Evolutionary conservation across 2,888 invertebrate genomes (phyloP).

Genomic region (Drosophila ustulata): DNA sequence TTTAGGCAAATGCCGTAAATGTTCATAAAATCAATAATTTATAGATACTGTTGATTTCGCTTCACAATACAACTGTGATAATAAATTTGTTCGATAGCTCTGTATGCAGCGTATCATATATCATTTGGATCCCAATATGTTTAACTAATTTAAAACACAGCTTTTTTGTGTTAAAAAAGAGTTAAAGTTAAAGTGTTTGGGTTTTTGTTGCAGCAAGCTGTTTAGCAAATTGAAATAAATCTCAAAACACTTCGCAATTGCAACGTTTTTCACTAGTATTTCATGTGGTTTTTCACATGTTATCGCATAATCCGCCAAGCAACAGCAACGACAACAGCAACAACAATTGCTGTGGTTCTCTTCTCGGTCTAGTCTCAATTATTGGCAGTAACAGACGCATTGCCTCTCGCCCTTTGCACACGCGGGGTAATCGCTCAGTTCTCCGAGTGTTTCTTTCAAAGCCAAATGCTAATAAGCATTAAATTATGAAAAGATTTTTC

Average conservation of each 20-base stretch:
- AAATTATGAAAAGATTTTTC: slow-evolving; percentile 75
- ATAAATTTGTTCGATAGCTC: too few relatives aligned
- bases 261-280: slow-evolving; percentile 1
- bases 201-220: background rate
- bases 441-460: slow-evolving; percentile 2
- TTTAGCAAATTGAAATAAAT: slow-evolving; percentile 2
- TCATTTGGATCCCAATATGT: background rate
- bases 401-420: background rate
- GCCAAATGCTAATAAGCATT: slow-evolving; percentile 76
- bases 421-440: background rate
- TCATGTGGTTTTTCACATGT: slow-evolving; percentile 12
- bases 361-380: slow-evolving; percentile 2
- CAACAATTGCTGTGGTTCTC: slow-evolving; percentile 16
- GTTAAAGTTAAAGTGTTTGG: background rate
- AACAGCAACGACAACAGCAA: background rate
- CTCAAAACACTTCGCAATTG: background rate
- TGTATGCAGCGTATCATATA: background rate
- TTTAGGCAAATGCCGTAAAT: too few relatives aligned
- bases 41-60: too few relatives aligned
- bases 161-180: background rate
- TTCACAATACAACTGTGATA: too few relatives aligned
- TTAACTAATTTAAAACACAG: background rate
- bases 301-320: slow-evolving; percentile 36
- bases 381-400: slow-evolving; percentile 3
- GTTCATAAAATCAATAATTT: too few relatives aligned